Base-by-base conservation (phyloP, 2,888 invertebrate species). In the Eulithis testata region DNA sequence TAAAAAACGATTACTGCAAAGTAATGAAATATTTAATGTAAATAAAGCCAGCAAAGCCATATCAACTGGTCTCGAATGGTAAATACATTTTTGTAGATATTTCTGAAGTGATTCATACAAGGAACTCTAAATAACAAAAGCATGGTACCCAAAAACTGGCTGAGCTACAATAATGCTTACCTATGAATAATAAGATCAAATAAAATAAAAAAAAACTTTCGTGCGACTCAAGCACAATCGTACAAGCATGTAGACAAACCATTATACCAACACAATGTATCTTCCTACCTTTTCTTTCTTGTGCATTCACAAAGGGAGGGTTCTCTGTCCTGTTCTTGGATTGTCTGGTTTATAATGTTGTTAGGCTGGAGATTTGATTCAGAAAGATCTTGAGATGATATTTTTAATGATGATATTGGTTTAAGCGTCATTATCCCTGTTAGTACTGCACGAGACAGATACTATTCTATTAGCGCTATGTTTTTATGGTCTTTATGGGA, bases 161-260 rank as follows among this genome's bases (percentile, higher is more conserved):
- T 74, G 70, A 73, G 79, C 79, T 82, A 89, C 86, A 86, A 90
- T 88, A 88, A 88, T 86, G 83, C 86, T 85, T 84, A 83, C 89
- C 90, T 88, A 90, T 90, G 91, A 90, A 92, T 92, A 91, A 91
- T 91, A 90, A 89, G 86, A 87, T 84, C 83, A 82, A 85, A 85
- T 81, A 80, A 82, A 83, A 77, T 71, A 77, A 84, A 85, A 87
- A 87, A 87, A 82, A 79, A 76, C 49, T 76, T 81, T 76, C 78
- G 80, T 78, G 81, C 81, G 84, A 76, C 79, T 83, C 77, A 79
- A 83, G 84, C 87, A 89, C 89, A 90, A 88, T 90, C 86, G 85
- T 82, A 83, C 83, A 82, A 83, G 87, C 87, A 86, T 89, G 89
- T 87, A 88, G 88, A 89, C 88, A 90, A 81, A 86, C 87, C 79